These are phyloP conservation scores for Mixornis gularis DNA, from an alignment of 2,113 vertebrate species.

Conservation along the genomic window DNA sequence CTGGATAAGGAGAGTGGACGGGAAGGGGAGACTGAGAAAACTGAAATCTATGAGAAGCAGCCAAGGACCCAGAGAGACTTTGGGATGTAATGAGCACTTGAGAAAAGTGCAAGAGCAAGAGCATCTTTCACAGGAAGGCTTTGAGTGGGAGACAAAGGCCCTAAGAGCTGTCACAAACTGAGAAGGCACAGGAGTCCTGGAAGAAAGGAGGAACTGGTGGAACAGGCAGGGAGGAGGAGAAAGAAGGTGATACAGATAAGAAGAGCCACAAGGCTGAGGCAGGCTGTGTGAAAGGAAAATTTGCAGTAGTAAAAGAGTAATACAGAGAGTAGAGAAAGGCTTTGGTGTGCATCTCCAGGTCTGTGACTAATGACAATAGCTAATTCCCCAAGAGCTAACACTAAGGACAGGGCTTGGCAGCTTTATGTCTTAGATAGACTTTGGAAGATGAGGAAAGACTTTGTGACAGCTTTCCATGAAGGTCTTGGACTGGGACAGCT, in stretches of 20 bases:
- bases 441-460: background rate
- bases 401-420: background rate
- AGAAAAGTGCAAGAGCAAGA: background rate
- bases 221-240: background rate
- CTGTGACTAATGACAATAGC: no score
- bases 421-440: background rate
- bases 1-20: fast-evolving
- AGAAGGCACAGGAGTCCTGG: background rate
- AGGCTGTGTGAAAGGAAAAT: background rate
- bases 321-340: background rate
- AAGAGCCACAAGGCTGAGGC: background rate
- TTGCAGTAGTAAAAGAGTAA: background rate
- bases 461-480: fast-evolving
- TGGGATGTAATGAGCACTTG: background rate
- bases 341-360: background rate
- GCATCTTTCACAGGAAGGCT: fast-evolving
- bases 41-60: background rate
- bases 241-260: background rate
- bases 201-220: background rate
- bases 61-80: fast-evolving
- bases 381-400: no score
- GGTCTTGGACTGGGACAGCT: background rate
- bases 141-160: background rate
- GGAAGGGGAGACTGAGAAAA: background rate
- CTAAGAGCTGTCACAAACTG: background rate